Base-by-base conservation (phyloP, 2,888 invertebrate species). In the Cistogaster globosa region DNA sequence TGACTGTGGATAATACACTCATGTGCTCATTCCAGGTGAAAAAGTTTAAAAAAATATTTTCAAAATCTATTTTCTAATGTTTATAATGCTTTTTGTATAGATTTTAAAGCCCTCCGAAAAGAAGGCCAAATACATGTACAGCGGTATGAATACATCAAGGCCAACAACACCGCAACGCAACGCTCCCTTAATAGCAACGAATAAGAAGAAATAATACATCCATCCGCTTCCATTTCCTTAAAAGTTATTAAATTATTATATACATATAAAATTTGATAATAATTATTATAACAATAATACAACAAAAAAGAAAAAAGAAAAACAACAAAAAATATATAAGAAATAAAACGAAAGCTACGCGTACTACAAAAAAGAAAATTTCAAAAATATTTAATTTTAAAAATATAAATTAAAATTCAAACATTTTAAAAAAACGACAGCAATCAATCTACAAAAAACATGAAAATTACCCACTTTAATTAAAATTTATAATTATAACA, bases 31-130 rank as follows among this genome's bases (percentile, higher is more conserved):
- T 99, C 94, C 99, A 99, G 97, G 98, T 98, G 92, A 89, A 32
- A 32, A 36, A 42, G 16, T 62, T 12, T 11, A 12, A 11, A 42
- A 12, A 42, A 42, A 20, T n/a, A 65, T 68, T 36, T 20, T 57
- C 38, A 20, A 14, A 51, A 26, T 18, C 65, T 14, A 14, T 38
- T 58, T 14, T 9, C 18, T 53, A 18, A 20, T 60, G 5, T 53
- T 67, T 2, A 75, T 68, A 32, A 32, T 57, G 8, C n/a, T 53
- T 53, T 53, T 53, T 1, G 0, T 18, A 0, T 53, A 99, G 99
- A 99, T 99, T 90, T 94, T 99, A 93, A 99, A 99, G 93, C 99
- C 99, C 90, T 99, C 99, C 86, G 99, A 99, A 94, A 99, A 99
- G 94, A 99, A 99, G 94, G 99, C 99, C 89, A 99, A 99, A 94